Evolutionary conservation across 2,113 vertebrate species (phyloP).

Genomic region (Geococcyx californianus): DNA sequence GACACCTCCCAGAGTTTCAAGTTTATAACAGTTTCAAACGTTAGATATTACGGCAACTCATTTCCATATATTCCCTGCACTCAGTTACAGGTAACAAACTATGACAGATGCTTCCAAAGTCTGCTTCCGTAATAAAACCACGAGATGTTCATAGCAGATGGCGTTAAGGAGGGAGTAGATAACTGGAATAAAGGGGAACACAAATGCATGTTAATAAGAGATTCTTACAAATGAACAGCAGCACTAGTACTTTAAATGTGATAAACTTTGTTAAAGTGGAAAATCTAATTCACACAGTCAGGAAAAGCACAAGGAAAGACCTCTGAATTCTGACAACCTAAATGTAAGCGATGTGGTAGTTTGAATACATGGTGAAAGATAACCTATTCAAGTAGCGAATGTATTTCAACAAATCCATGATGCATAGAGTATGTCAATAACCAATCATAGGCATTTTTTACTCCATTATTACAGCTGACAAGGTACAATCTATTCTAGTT

Average conservation of each 20-base stretch:
- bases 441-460: not conserved
- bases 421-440: not conserved
- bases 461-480: not conserved
- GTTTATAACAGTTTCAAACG: not conserved
- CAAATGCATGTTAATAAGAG: not conserved
- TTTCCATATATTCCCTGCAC: not conserved
- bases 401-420: not conserved
- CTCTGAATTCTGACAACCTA: not conserved
- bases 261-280: not conserved
- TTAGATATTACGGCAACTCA: not conserved
- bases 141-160: no score
- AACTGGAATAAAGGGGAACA: not conserved
- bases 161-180: not conserved
- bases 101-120: not conserved
- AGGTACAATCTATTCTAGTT: not conserved
- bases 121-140: not conserved
- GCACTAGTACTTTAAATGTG: not conserved
- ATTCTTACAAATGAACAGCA: not conserved
- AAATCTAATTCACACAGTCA: not conserved
- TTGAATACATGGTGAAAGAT: not conserved
- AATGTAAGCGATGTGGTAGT: not conserved
- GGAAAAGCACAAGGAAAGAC: not conserved
- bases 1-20: no score
- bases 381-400: not conserved
- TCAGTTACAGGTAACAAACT: not conserved